Base-by-base conservation (phyloP, 2,888 invertebrate genomes). In the Lypha dubia region DNA sequence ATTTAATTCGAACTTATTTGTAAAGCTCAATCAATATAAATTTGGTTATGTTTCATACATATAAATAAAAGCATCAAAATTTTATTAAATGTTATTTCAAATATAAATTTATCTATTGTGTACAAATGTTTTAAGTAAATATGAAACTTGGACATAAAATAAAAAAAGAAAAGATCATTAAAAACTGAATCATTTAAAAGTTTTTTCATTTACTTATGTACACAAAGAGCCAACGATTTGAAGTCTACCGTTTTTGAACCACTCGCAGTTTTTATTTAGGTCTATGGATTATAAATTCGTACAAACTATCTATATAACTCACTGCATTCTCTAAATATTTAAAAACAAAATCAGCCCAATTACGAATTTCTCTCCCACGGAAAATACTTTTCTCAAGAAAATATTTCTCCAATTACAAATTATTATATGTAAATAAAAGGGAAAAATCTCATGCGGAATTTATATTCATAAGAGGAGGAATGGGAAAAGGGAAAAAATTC, bases 41-140 rank as follows among this genome's bases (percentile, higher is more conserved):
- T 35, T 58, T 44, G 38, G 11, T 32, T 35, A 44, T 38, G 15
- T 44, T 49, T 49, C 49, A 49, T 49, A 32, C 17, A 44, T 8
- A 17, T 24, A 56, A 49, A 38, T 9, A 41, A 74, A 35, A 74
- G 44, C 41, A 79, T 20, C 28, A 49, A 70, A 76, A 71, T 71
- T 84, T 84, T 76, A 80, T 80, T 80, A 80, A 80, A 71, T 84
- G 84, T 84, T 80, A 84, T 84, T 24, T 53, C 22, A 83, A 83
- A 74, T 38, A 71, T 74, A 62, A 74, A 53, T 71, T 65, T 70
- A 83, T 79, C 49, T 32, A 70, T 58, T 75, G 74, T 83, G 83
- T 75, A 84, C 62, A 76, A 49, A 84, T 62, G 53, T 71, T 84
- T 83, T 68, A 76, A 68, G 20, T 58, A 51, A 60, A 75, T 32